phyloP scores from a whole-genome alignment of 2,797 vertebrate species.

The Arnoldichthys spilopterus region DNA sequence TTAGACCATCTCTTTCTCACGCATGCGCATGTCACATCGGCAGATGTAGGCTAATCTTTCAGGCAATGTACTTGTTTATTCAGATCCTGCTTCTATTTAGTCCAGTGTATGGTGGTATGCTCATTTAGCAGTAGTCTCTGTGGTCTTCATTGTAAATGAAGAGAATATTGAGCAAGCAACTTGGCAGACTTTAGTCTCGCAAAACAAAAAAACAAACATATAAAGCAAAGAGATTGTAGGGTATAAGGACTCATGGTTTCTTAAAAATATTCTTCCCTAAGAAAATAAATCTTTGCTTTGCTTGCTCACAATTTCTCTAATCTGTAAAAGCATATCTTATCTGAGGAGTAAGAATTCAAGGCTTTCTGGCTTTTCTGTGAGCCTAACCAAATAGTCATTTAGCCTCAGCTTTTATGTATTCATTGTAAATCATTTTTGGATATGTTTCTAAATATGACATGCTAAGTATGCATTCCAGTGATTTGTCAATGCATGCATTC shows the following conservation, averaged over 20 bases:
- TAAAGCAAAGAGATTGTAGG: neutral
- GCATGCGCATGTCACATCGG: slow-evolving; percentile 50
- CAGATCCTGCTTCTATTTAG: slow-evolving; percentile 27
- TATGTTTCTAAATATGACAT: neutral
- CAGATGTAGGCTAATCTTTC: slow-evolving; percentile 54
- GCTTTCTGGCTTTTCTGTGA: neutral
- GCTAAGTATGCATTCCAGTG: neutral
- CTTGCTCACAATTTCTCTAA: neutral
- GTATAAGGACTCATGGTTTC: neutral
- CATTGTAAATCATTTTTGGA: neutral
- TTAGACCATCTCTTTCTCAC: slow-evolving; percentile 74
- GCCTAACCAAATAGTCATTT: neutral
- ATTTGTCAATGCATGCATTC: too few species aligned
- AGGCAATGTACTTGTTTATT: slow-evolving; percentile 41
- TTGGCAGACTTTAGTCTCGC: neutral
- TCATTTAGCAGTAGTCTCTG: neutral
- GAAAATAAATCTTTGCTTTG: neutral
- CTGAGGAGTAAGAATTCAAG: neutral
- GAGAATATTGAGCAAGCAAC: neutral
- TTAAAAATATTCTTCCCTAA: neutral
- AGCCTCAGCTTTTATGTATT: neutral
- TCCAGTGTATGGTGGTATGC: neutral
- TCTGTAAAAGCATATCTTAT: neutral
- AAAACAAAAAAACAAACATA: too few species aligned
- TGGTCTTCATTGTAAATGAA: neutral